These are phyloP conservation scores for Ianthella basta DNA, from an alignment of 37 sponge, comb jelly and placozoan species.

Conservation along the genomic window DNA sequence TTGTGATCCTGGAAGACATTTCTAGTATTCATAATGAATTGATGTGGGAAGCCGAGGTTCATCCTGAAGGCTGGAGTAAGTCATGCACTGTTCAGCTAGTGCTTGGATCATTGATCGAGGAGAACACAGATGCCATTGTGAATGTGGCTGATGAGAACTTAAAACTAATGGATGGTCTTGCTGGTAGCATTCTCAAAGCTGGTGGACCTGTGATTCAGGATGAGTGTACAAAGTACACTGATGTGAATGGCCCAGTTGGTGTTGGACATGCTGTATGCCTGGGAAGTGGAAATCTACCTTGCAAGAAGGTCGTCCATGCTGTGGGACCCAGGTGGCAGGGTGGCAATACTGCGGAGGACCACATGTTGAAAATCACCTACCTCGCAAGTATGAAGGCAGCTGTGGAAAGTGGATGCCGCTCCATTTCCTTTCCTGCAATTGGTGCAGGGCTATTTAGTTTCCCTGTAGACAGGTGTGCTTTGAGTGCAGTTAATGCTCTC, in stretches of 20 bases:
- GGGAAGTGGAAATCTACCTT: conserved; percentile 68
- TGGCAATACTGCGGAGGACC: conserved; percentile 35
- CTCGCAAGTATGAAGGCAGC: conserved; percentile 33
- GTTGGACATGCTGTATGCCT: conserved; percentile 64
- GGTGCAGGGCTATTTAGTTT: conserved; percentile 75
- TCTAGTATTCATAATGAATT: no score
- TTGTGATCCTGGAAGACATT: no score
- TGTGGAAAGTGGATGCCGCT: conserved; percentile 16
- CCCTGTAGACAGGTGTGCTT: conserved; percentile 59
- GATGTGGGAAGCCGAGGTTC: neutral
- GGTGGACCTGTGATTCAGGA: conserved; percentile 75
- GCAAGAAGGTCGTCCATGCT: conserved; percentile 81
- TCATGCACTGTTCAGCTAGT: conserved; percentile 15
- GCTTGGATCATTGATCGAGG: conserved; percentile 54
- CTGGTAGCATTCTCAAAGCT: conserved; percentile 65
- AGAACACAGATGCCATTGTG: conserved; percentile 70
- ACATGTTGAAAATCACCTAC: conserved; percentile 39
- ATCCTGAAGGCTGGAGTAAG: neutral
- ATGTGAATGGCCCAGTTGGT: conserved; percentile 34
- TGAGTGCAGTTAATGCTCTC: conserved; percentile 50
- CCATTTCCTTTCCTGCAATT: conserved; percentile 76
- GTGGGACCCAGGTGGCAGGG: conserved; percentile 81
- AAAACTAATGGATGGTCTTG: conserved; percentile 75
- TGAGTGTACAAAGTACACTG: conserved; percentile 53
- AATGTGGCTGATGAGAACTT: conserved; percentile 86